phyloP scores from a whole-genome alignment of 2,888 invertebrate species.

The Ichneumoninae sp. region DNA sequence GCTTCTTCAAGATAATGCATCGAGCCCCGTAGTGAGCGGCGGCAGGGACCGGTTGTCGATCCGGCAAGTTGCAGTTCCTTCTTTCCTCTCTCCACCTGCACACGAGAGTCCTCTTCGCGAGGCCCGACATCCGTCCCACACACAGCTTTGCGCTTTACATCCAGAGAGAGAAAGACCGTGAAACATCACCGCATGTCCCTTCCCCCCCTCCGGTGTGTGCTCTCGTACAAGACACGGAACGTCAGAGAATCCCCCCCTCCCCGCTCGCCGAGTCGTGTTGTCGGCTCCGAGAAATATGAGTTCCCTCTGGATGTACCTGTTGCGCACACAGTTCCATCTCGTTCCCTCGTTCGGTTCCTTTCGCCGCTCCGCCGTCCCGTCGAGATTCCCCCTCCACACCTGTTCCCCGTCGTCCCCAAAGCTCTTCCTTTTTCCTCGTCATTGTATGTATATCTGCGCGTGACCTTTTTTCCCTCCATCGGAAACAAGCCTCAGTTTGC shows the following conservation, averaged over 20 bases:
- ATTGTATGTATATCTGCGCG: slow-evolving; percentile 50
- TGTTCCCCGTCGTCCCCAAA: slow-evolving; percentile 27
- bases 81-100: slow-evolving; percentile 37
- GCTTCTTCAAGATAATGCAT: slow-evolving; percentile 66
- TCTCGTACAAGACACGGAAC: slow-evolving; percentile 7
- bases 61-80: slow-evolving; percentile 65
- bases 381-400: slow-evolving; percentile 22
- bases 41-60: slow-evolving; percentile 67
- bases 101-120: slow-evolving; percentile 23
- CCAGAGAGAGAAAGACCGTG: slow-evolving; percentile 1
- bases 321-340: slow-evolving; percentile 60
- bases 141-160: slow-evolving; percentile 11
- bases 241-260: not conserved
- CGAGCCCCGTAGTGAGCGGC: slow-evolving; percentile 33
- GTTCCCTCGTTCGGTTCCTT: slow-evolving; percentile 41
- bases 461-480: slow-evolving; percentile 50
- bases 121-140: slow-evolving; percentile 10
- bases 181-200: slow-evolving; percentile 18
- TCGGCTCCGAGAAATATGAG: slow-evolving; percentile 52
- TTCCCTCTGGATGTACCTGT: slow-evolving; percentile 63
- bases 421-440: slow-evolving; percentile 10
- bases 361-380: slow-evolving; percentile 37
- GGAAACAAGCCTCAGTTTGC: slow-evolving; percentile 53
- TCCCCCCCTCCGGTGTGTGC: not conserved
- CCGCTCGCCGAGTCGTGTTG: slow-evolving; percentile 9